Conservation (phyloP, 2,888 invertebrate species). For the Euclidia mi region DNA sequence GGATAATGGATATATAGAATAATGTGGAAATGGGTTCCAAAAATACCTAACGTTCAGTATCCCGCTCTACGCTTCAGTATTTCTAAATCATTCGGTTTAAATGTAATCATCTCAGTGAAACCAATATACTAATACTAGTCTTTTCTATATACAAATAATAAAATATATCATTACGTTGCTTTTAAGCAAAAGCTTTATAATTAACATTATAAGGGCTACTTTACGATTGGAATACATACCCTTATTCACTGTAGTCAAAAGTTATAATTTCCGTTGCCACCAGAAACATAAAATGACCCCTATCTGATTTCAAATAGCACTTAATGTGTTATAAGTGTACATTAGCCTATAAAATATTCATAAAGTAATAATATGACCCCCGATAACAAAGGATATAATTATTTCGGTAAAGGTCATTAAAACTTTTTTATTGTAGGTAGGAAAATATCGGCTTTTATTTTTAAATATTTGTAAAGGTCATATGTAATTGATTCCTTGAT, state of each 20-base stretch:
- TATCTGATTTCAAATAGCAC: conserved; percentile 48
- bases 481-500: no score
- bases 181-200: no score
- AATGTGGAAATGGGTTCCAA: no score
- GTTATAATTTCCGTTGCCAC: conserved; percentile 39
- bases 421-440: conserved; percentile 4
- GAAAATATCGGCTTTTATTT: not conserved
- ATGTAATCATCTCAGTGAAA: no score
- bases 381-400: conserved; percentile 18
- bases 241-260: not conserved
- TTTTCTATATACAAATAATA: not conserved
- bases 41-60: no score
- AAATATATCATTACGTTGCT: not conserved
- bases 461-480: no score
- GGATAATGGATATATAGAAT: no score
- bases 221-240: not conserved
- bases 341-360: conserved; percentile 50
- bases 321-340: conserved; percentile 42
- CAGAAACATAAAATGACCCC: conserved; percentile 36
- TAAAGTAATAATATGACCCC: conserved; percentile 32
- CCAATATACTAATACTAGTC: no score
- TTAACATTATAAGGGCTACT: not conserved
- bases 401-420: conserved; percentile 15
- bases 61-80: no score
- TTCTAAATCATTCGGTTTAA: no score